phyloP scores from a whole-genome alignment of 2,797 vertebrate species.

The Eulemur coronatus region DNA sequence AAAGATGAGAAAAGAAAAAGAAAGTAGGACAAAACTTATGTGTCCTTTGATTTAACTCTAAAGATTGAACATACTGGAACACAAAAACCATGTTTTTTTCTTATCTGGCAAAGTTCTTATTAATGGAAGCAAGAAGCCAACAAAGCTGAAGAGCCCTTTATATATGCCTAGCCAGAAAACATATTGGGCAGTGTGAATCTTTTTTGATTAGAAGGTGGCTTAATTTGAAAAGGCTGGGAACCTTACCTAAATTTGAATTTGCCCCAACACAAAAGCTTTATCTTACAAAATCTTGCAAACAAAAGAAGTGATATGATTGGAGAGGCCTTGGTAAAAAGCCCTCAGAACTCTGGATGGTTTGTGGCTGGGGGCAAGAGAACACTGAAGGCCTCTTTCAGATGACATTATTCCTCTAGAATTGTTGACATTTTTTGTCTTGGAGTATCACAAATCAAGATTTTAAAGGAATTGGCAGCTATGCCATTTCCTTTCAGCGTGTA shows the following conservation, averaged over 20 bases:
- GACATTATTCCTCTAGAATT: background rate
- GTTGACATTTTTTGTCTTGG: background rate
- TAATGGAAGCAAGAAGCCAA: background rate
- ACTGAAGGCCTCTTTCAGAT: background rate
- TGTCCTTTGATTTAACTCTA: background rate
- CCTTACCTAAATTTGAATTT: background rate
- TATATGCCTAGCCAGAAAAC: background rate
- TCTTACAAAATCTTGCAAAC: background rate
- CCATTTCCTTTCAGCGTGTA: background rate
- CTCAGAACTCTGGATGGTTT: background rate
- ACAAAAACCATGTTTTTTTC: background rate
- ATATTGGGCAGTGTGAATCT: background rate
- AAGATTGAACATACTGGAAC: background rate
- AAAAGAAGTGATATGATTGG: background rate
- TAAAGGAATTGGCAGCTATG: background rate
- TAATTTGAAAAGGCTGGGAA: slow-evolving; percentile 1
- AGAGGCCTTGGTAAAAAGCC: background rate
- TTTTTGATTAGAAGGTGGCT: slow-evolving; percentile 38
- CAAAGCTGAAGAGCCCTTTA: background rate
- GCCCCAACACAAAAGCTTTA: background rate
- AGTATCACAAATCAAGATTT: background rate
- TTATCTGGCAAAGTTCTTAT: background rate
- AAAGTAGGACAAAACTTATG: background rate
- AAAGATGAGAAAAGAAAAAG: background rate
- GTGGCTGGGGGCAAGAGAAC: background rate